Conservation (phyloP, 2,888 invertebrate species). For the Desoria tigrina region DNA sequence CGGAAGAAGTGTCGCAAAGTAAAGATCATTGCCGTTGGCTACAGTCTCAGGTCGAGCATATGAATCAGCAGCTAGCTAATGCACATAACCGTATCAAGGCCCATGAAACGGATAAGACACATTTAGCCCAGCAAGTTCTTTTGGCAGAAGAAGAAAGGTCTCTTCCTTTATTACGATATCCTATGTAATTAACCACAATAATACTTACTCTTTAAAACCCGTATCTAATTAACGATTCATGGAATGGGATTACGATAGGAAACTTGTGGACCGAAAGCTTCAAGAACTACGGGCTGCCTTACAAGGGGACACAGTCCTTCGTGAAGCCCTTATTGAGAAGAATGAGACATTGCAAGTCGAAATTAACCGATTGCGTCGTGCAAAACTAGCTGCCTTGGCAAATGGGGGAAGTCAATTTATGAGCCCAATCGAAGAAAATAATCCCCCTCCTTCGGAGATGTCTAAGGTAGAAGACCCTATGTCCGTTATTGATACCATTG, state of each 20-base stretch:
- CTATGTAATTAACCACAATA: not conserved
- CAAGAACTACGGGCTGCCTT: conserved; percentile 43
- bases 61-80: conserved; percentile 46
- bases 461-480: not conserved
- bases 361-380: conserved; percentile 32
- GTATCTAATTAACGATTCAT: not conserved
- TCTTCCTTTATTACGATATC: conserved; percentile 8
- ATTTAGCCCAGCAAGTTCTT: conserved; percentile 43
- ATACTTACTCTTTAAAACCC: too few species aligned
- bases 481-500: not conserved
- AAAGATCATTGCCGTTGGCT: conserved; percentile 48
- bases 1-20: conserved; percentile 34
- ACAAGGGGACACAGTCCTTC: conserved; percentile 42
- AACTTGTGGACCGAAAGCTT: conserved; percentile 46
- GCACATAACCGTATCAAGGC: conserved; percentile 45
- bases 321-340: conserved; percentile 44
- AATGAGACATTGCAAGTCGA: conserved; percentile 47
- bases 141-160: conserved; percentile 48
- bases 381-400: conserved; percentile 1
- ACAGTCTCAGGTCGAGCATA: conserved; percentile 44
- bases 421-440: not conserved
- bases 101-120: conserved; percentile 45
- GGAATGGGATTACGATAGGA: conserved; percentile 28
- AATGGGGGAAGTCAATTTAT: not conserved
- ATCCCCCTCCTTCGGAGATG: not conserved